Conservation (phyloP, 2,113 vertebrate genomes). For the Dasypus novemcinctus region DNA sequence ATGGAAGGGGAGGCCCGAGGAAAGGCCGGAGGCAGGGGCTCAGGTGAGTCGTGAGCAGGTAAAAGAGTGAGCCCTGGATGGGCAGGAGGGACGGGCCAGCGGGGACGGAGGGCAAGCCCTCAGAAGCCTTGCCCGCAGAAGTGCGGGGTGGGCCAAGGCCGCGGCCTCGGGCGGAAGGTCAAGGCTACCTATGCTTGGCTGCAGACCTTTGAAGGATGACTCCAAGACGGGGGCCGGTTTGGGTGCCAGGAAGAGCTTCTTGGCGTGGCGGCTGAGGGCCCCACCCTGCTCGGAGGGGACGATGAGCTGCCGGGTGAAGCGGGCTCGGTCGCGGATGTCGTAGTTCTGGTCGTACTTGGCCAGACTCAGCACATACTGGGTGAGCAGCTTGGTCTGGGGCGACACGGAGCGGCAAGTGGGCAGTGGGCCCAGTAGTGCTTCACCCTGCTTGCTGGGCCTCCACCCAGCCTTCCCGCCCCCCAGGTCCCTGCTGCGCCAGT, state of each 20-base stretch:
- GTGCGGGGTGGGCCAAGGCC: not conserved
- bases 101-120: not conserved
- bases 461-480: not conserved
- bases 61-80: accelerated
- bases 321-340: constrained; percentile 95
- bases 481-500: not conserved
- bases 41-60: not conserved
- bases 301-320: constrained; percentile 98
- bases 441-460: not conserved
- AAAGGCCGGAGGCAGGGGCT: not conserved
- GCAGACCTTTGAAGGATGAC: constrained; percentile 97
- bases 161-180: not conserved
- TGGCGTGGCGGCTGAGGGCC: constrained; percentile 96
- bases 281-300: constrained; percentile 97
- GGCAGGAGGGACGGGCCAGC: not conserved
- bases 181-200: not conserved
- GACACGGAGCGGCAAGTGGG: not conserved
- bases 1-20: too few species aligned
- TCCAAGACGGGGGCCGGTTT: constrained; percentile 96
- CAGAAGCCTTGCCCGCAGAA: not conserved
- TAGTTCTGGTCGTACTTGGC: constrained; percentile 99
- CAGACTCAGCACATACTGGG: constrained; percentile 97
- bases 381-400: constrained; percentile 95
- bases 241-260: constrained; percentile 97
- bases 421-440: not conserved